Conservation (phyloP, 1,140 invertebrate genomes). For the Yoshiicerus persimilis region DNA sequence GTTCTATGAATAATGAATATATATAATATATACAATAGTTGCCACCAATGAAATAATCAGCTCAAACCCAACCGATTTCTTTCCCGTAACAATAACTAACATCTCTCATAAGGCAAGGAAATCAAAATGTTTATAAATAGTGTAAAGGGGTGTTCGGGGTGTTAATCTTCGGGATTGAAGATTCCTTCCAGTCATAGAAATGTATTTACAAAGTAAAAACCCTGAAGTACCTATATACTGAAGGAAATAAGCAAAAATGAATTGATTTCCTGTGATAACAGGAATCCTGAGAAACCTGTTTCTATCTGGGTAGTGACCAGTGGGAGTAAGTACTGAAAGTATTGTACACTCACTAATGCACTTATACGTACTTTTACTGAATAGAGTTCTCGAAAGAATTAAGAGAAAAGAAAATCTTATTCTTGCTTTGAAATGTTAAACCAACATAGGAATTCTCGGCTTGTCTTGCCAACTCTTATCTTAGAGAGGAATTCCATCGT, state of each 20-base stretch:
- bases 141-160: not conserved
- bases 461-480: not conserved
- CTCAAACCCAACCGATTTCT: no score
- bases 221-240: not conserved
- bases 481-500: not conserved
- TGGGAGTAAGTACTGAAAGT: no score
- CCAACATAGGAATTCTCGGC: not conserved
- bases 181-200: not conserved
- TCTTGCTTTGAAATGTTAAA: not conserved
- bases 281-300: no score
- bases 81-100: no score
- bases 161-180: not conserved
- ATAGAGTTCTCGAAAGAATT: not conserved
- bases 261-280: not conserved
- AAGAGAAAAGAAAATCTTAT: not conserved
- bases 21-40: no score
- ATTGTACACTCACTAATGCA: no score
- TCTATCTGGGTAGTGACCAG: no score
- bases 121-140: not conserved
- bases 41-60: no score
- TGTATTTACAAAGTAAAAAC: not conserved
- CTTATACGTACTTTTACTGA: not conserved
- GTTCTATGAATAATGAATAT: no score
- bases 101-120: no score
- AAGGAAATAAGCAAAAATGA: not conserved